Evolutionary conservation across 1,140 invertebrate genomes (phyloP), one percentile per base, ranked within the genome.

Genomic region (Steinernema feltiae): DNA sequence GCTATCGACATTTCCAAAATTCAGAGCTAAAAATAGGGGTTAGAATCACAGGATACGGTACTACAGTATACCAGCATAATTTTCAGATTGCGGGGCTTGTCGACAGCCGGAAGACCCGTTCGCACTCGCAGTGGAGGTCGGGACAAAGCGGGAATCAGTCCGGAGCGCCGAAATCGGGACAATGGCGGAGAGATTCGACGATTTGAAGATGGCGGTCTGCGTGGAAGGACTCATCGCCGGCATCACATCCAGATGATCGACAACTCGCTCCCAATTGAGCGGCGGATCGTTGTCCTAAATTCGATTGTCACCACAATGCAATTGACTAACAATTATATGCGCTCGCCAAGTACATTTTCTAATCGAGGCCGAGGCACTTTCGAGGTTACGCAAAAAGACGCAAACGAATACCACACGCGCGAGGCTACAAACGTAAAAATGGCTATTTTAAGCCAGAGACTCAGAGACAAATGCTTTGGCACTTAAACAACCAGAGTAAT

Each of bases 1-100:
- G 27, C 53, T 75, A 31, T 78, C 76, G 7, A 80, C 70, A 17
- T 30, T 74, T 48, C 78, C 78, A 29, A 79, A 79, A 15, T 30
- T 41, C 35, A 3, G 69, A 17, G 3, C 24, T 46, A 71, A 18
- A 63, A n/a, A 32, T n/a, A 30, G 27, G 74, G 21, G 12, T 29
- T 24, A n/a, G n/a, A n/a, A n/a, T n/a, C n/a, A n/a, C n/a, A n/a
- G n/a, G n/a, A n/a, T n/a, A n/a, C n/a, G n/a, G n/a, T n/a, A n/a
- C n/a, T n/a, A n/a, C n/a, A n/a, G n/a, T n/a, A n/a, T n/a, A n/a
- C n/a, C n/a, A n/a, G n/a, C n/a, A n/a, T n/a, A n/a, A n/a, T n/a
- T n/a, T n/a, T n/a, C n/a, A n/a, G n/a, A n/a, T 69, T 69, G 46
- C 29, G 17, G 18, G 12, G 48, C 46, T 41, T 30, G 41, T 21